Base-by-base conservation (phyloP, 2,113 vertebrate species). In the Pseudorasbora parva region DNA sequence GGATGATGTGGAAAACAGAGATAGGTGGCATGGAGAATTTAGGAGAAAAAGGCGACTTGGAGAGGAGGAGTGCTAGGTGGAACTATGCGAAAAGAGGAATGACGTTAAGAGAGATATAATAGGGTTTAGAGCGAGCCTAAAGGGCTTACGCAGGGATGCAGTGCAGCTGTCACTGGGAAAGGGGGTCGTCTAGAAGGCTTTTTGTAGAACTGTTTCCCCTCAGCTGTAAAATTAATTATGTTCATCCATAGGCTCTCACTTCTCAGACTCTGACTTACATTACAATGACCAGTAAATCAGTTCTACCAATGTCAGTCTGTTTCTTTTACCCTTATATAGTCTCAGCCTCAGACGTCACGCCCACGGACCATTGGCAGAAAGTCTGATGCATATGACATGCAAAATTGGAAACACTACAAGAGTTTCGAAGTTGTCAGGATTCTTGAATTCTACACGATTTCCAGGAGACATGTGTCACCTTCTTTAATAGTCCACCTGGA, bases 121-220 rank as follows among this genome's bases (percentile, higher is more conserved):
- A 74, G 82, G 78, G 78, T 82, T 82, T 47, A 74, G 47, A 84
- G 69, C 27, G 66, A 83, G 83, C 60, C 82, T 83, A 71, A 84
- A 83, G 66, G 86, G 82, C 77, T 84, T 87, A 82, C 8, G 17
- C 51, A 78, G 81, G 60, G 82, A 82, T 64, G 64, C 3, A 41
- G 51, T 56, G 73, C 78, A 87, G 82, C 86, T 87, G 86, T 86
- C 85, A 69, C 37, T 43, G 73, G 69, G 78, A 72, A 78, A 72
- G 82, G 68, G 62, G n/a, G 25, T 62, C 14, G 73, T 82, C 62
- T 76, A 51, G 69, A 78, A 62, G 56, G 75, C 64, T 78, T 60
- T 80, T n/a, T 72, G 8, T 75, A 41, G 51, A 77, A 59, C 56
- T 41, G 10, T 25, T 69, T 73, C 49, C 21, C 49, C 41, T 66